These are phyloP conservation scores for Steinernema khuongi DNA, from an alignment of 1,140 invertebrate species.

Conservation along the genomic window DNA sequence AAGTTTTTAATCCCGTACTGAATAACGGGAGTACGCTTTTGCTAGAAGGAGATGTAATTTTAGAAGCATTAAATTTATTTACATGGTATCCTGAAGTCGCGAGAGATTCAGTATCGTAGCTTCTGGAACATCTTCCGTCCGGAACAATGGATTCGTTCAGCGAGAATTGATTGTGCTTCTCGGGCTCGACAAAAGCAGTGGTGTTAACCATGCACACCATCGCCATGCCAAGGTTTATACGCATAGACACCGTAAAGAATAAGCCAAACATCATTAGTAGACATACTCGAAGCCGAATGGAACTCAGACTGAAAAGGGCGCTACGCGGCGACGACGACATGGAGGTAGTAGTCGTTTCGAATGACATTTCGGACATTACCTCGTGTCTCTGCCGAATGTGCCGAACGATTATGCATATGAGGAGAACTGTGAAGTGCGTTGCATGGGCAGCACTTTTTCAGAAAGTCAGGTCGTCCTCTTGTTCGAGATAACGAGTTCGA, in stretches of 20 bases:
- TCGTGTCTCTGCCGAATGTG: too few species aligned
- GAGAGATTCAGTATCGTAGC: conserved; percentile 13
- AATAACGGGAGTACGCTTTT: too few species aligned
- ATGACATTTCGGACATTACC: background rate
- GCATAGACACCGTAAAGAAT: conserved; percentile 20
- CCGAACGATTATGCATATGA: background rate
- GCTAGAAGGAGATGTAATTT: background rate
- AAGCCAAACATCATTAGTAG: background rate
- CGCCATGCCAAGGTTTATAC: conserved; percentile 23
- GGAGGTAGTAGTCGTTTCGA: background rate
- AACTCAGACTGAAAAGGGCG: background rate
- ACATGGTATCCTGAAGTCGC: conserved; percentile 17
- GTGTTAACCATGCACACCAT: conserved; percentile 32
- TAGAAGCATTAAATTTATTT: too few species aligned
- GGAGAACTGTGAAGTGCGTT: background rate
- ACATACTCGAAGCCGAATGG: background rate
- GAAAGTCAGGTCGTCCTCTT: too few species aligned
- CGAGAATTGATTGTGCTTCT: background rate
- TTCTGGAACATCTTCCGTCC: conserved; percentile 12
- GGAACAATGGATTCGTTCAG: background rate
- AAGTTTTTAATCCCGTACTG: too few species aligned
- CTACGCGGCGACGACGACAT: background rate
- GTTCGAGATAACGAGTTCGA: too few species aligned
- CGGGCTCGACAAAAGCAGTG: conserved; percentile 19
- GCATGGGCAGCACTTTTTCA: too few species aligned